Base-by-base conservation (phyloP, 2,797 vertebrate species). In the Alca torda region DNA sequence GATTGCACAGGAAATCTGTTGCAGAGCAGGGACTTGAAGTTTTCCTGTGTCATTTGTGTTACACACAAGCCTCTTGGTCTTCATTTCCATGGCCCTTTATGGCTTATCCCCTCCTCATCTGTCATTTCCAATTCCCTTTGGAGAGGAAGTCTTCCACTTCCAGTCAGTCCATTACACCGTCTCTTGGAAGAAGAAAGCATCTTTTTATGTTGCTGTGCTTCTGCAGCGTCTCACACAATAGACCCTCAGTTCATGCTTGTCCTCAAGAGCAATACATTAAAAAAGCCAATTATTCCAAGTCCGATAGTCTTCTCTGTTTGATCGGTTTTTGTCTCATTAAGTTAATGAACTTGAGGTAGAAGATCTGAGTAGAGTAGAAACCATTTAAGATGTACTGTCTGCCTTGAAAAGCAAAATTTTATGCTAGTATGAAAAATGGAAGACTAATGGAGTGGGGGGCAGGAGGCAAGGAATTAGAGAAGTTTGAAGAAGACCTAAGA, bases 271-370 rank as follows among this genome's bases (percentile, higher is more conserved):
- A 95, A 94, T 91, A 95, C 81, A 96, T 96, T 95, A 0, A 87
- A 95, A 96, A 95, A 96, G 76, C 79, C 76, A 91, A 92, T 96
- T 96, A 95, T 91, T 95, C 73, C 70, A 92, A 93, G 91, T 76
- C 65, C 86, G 54, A 88, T 95, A 88, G 69, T 63, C 37, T 87
- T 91, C 84, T 87, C 65, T 13, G 3, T 74, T 87, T 54, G 3
- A 86, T 90, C n/a, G n/a, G 81, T 96, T 95, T 95, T 96, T 61
- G 63, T 94, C 80, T 93, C 54, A 59, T 93, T 96, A 81, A 95
- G 46, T 91, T 96, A 89, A 95, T 95, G 94, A 95, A 90, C 79
- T 90, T 84, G 79, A 90, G 76, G 65, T 95, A 78, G 85, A 72
- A 83, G 76, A 81, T 93, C 82, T 75, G 30, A 92, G 61, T 87